Evolutionary conservation across 2,888 invertebrate genomes (phyloP), one percentile per base, ranked within the genome.

Genomic region (Diloba caeruleocephala): DNA sequence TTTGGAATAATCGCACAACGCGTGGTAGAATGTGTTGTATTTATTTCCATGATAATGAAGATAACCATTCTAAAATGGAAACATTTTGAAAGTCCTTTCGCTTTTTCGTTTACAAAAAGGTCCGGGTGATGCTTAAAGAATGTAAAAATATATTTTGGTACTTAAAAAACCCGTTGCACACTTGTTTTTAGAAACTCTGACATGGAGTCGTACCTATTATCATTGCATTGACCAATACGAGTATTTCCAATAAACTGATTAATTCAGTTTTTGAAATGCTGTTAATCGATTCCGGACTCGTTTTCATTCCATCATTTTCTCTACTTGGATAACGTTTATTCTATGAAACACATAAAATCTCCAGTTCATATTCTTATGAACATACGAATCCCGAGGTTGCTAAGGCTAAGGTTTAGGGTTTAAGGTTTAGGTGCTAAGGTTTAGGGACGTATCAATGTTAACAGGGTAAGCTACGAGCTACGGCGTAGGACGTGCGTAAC

Each of bases 141-240:
- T n/a, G n/a, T 29, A 9, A 21, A 33, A 33, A 26, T 41, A 60
- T 39, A 50, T 34, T 57, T 13, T 9, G 14, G 10, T 23, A 39
- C 31, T 31, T 39, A 33, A 58, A 33, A 50, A 58, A 29, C 5
- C n/a, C 31, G 21, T n/a, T n/a, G n/a, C n/a, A n/a, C n/a, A n/a
- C n/a, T n/a, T n/a, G n/a, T n/a, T n/a, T n/a, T n/a, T n/a, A n/a
- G n/a, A n/a, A n/a, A n/a, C n/a, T n/a, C n/a, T n/a, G n/a, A n/a
- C n/a, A n/a, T n/a, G n/a, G n/a, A n/a, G n/a, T n/a, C n/a, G n/a
- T n/a, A n/a, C n/a, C n/a, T n/a, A n/a, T n/a, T n/a, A n/a, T n/a
- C n/a, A n/a, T n/a, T n/a, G n/a, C 31, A 42, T 41, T 29, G 28
- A 36, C 19, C 14, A 13, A 9, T 7, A n/a, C 8, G 6, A 14